These are phyloP conservation scores for Druceiella hillmani DNA, from an alignment of 2,888 invertebrate species.

Conservation along the genomic window DNA sequence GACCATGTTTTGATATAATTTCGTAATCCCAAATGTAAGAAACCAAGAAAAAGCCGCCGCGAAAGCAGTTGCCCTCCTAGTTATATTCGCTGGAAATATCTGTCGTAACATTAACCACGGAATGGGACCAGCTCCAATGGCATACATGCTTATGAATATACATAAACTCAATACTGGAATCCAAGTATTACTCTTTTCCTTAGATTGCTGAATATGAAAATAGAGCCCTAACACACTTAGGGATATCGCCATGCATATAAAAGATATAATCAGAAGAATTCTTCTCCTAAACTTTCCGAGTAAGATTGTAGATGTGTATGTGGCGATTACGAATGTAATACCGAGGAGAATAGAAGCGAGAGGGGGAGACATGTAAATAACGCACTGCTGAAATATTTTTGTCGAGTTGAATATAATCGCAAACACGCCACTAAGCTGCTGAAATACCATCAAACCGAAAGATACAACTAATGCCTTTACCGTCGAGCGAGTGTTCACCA, in stretches of 20 bases:
- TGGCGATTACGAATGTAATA: slow-evolving; percentile 52
- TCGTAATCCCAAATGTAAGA: slow-evolving; percentile 59
- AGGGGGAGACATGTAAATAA: slow-evolving; percentile 35
- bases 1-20: slow-evolving; percentile 56
- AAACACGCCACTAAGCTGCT: slow-evolving; percentile 58
- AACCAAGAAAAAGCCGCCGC: slow-evolving; percentile 65
- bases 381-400: slow-evolving; percentile 48
- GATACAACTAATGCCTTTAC: slow-evolving; percentile 46
- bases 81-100: slow-evolving; percentile 58
- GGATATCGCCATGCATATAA: slow-evolving; percentile 50
- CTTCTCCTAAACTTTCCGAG: slow-evolving; percentile 58
- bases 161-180: slow-evolving; percentile 53
- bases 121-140: slow-evolving; percentile 64
- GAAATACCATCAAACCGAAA: slow-evolving; percentile 60
- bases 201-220: slow-evolving; percentile 36
- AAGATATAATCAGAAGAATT: slow-evolving; percentile 56
- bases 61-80: slow-evolving; percentile 60
- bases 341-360: slow-evolving; percentile 56
- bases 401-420: slow-evolving; percentile 55
- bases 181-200: slow-evolving; percentile 34
- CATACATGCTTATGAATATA: slow-evolving; percentile 55
- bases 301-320: slow-evolving; percentile 51
- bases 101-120: slow-evolving; percentile 69
- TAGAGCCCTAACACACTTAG: slow-evolving; percentile 46
- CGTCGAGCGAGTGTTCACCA: slow-evolving; percentile 39